These are phyloP conservation scores for Serrognathus titanus DNA, from an alignment of 2,888 invertebrate species.

Conservation along the genomic window DNA sequence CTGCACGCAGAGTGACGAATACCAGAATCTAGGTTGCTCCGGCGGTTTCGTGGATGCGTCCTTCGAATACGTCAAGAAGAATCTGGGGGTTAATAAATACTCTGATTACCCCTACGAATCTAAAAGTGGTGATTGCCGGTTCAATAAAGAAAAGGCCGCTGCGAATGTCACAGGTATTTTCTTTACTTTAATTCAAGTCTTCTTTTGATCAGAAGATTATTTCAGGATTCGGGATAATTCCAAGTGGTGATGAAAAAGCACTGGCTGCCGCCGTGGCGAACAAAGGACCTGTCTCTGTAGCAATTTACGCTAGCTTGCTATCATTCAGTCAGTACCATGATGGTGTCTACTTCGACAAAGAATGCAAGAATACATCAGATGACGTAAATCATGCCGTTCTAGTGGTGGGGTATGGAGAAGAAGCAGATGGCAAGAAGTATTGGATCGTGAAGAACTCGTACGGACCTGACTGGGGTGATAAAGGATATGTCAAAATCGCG, in stretches of 20 bases:
- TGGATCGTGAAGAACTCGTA: slow-evolving; percentile 71
- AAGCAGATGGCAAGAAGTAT: slow-evolving; percentile 56
- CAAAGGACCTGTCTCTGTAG: slow-evolving; percentile 80
- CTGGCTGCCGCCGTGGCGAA: slow-evolving; percentile 78
- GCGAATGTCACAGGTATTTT: slow-evolving; percentile 4
- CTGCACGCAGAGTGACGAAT: slow-evolving; percentile 45
- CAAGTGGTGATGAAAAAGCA: slow-evolving; percentile 68
- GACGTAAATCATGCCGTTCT: slow-evolving; percentile 81
- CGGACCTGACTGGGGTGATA: slow-evolving; percentile 45
- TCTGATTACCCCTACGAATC: slow-evolving; percentile 53
- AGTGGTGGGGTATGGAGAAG: slow-evolving; percentile 72
- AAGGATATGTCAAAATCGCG: slow-evolving; percentile 34
- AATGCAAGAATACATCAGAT: slow-evolving; percentile 60
- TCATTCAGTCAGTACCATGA: slow-evolving; percentile 82
- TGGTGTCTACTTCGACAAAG: slow-evolving; percentile 77
- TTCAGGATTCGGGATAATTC: slow-evolving; percentile 72
- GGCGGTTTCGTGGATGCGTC: slow-evolving; percentile 46
- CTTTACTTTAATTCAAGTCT: too few relatives aligned
- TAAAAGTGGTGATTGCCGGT: slow-evolving; percentile 27
- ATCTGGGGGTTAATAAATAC: slow-evolving; percentile 57
- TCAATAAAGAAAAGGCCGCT: slow-evolving; percentile 1
- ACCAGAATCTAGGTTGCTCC: slow-evolving; percentile 53
- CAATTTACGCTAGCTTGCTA: slow-evolving; percentile 82
- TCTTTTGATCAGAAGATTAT: not conserved
- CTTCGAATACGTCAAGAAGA: slow-evolving; percentile 50